Base-by-base conservation (phyloP, 2,113 vertebrate genomes). In the Herpetotheres cachinnans region DNA sequence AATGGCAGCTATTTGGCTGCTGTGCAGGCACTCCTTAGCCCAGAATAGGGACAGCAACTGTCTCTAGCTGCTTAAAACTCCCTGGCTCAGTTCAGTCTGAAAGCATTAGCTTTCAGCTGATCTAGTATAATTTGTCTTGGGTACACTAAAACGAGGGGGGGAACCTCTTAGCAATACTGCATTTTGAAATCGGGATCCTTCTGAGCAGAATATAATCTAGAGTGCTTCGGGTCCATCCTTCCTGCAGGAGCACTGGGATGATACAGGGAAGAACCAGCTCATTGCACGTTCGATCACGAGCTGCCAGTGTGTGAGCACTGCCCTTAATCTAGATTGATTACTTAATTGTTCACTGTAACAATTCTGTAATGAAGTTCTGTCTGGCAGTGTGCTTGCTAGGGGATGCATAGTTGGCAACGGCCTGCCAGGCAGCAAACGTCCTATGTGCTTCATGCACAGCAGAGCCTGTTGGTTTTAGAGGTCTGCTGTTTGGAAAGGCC, bases 211-310 rank as follows among this genome's bases (percentile, higher is more conserved):
- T 13, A 0, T 9, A 2, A 49, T 27, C 21, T 44, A 44, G 34
- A 47, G n/a, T 29, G 44, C 32, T 78, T 17, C 1, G 2, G 44
- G 20, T 19, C 32, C 25, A 0, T 34, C 46, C 79, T 73, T 47
- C 73, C 70, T 42, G 38, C 6, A 2, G 76, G 27, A 38, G 40
- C 2, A 1, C 36, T 56, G 29, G 14, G 38, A 27, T 42, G 76
- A 6, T 5, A 7, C 9, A 6, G 34, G 79, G 50, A 65, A 44
- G 55, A 36, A 26, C 22, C 26, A 36, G 52, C 81, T 91, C 26
- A 6, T 42, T 20, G 50, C 20, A 4, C 0, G 0, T 61, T 62
- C 5, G 6, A 70, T 65, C 30, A 58, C 0, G 0, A 86, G 69
- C 47, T 93, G 90, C 32, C 46, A 29, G 58, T 18, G 63, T 44